Evolutionary conservation across 2,888 invertebrate species (phyloP).

Genomic region (Platycheirus albimanus): DNA sequence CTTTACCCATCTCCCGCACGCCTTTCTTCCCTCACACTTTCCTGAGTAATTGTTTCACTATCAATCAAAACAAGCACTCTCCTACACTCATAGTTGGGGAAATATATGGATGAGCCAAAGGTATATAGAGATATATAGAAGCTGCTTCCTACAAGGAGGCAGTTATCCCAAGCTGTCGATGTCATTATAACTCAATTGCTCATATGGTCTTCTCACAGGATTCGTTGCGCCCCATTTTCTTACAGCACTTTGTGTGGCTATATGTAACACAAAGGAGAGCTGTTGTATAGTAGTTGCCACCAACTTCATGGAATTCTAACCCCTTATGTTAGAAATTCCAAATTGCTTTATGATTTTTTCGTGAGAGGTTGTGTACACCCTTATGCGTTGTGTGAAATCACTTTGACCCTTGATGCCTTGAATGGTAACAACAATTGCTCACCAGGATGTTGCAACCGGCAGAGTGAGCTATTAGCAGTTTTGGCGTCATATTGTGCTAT

Average conservation of each 20-base stretch:
- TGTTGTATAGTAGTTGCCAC: constrained; percentile 53
- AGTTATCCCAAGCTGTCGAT: constrained; percentile 81
- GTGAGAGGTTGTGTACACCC: constrained; percentile 46
- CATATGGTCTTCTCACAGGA: constrained; percentile 76
- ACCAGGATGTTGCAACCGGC: constrained; percentile 61
- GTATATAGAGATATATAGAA: too few species aligned
- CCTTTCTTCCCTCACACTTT: constrained; percentile 27
- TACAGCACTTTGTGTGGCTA: neutral
- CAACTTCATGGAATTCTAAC: constrained; percentile 64
- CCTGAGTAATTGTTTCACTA: constrained; percentile 72
- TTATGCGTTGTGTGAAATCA: constrained; percentile 50
- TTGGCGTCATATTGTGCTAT: constrained; percentile 71
- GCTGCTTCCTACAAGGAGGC: constrained; percentile 49
- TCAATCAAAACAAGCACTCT: constrained; percentile 71
- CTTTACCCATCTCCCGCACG: constrained; percentile 33
- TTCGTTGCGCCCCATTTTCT: constrained; percentile 71
- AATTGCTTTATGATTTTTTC: constrained; percentile 72
- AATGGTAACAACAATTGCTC: constrained; percentile 64
- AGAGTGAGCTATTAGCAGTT: constrained; percentile 73
- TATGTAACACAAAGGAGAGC: constrained; percentile 8
- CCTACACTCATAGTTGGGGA: constrained; percentile 5
- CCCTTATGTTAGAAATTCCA: constrained; percentile 61
- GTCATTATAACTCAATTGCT: constrained; percentile 82
- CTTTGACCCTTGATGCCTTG: constrained; percentile 72
- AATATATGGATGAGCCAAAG: constrained; percentile 4